phyloP scores from a whole-genome alignment of 2,113 vertebrate species.

The Zootoca vivipara region DNA sequence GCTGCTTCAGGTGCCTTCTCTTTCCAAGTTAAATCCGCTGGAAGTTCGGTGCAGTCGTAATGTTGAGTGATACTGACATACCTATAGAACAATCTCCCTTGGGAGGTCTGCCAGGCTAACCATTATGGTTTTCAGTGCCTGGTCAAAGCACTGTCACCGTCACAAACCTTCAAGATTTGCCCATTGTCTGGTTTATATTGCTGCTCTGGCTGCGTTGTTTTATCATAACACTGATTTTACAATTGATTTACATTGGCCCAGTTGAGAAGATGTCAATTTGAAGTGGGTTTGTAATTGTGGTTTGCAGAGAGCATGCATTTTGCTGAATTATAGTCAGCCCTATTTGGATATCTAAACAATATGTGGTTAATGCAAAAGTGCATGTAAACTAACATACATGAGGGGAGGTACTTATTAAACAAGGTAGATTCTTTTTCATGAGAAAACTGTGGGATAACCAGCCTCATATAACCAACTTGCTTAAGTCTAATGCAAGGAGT shows the following conservation, averaged over 20 bases:
- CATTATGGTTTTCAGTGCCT: not conserved
- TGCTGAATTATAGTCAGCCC: not conserved
- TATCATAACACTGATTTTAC: not conserved
- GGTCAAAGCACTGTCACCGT: not conserved
- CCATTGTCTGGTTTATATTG: not conserved
- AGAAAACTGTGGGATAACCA: not conserved
- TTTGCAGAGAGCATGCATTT: not conserved
- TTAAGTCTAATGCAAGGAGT: no score
- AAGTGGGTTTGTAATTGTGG: not conserved
- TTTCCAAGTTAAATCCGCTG: no score
- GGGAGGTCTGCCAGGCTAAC: not conserved
- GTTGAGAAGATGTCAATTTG: not conserved
- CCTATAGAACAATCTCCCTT: not conserved
- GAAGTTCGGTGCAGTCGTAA: no score
- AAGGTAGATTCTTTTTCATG: not conserved
- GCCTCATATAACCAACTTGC: no score
- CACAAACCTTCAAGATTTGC: not conserved
- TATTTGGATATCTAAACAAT: not conserved
- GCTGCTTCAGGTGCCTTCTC: no score
- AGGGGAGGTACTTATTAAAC: not conserved
- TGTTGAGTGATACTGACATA: not conserved
- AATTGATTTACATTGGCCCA: not conserved
- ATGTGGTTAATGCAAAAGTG: not conserved
- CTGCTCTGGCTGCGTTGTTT: not conserved
- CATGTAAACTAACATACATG: no score